Percentiles rank a stretch among this genome's conserved stretches.
These are phyloP conservation scores for Rhopalosiphum nymphaeae DNA, from an alignment of 2,888 invertebrate species.

Conservation along the genomic window DNA sequence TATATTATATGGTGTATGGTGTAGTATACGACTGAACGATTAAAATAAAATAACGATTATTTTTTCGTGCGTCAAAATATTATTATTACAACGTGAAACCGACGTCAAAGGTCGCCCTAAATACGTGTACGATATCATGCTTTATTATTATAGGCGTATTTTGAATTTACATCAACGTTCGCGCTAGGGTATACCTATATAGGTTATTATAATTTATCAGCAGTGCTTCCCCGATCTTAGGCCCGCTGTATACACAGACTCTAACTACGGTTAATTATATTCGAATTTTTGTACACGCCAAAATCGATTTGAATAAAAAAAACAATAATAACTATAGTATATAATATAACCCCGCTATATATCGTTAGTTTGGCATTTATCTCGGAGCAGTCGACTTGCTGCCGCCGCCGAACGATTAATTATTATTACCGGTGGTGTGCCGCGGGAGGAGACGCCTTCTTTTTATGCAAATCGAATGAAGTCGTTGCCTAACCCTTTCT, in stretches of 20 bases:
- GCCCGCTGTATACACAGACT: neutral
- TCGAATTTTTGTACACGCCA: slow-evolving; percentile 34
- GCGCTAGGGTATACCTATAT: neutral
- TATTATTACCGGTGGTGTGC: slow-evolving; percentile 47
- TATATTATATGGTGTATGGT: neutral
- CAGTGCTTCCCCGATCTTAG: neutral
- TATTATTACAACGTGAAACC: neutral
- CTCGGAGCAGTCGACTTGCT: neutral
- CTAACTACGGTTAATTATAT: slow-evolving; percentile 29
- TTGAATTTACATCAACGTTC: neutral
- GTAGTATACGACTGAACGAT: neutral
- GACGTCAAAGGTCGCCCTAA: slow-evolving; percentile 4
- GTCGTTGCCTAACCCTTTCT: slow-evolving; percentile 61
- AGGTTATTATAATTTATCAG: neutral
- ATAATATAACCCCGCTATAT: neutral
- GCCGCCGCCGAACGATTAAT: slow-evolving; percentile 52
- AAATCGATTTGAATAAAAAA: slow-evolving; percentile 18
- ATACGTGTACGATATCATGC: neutral
- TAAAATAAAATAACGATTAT: slow-evolving; percentile 51
- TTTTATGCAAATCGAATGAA: slow-evolving; percentile 62
- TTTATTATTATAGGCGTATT: neutral
- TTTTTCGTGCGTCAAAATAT: slow-evolving; percentile 30
- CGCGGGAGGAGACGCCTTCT: slow-evolving; percentile 40
- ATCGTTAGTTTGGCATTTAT: slow-evolving; percentile 42
- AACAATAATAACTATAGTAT: neutral